phyloP scores from a whole-genome alignment of 2,113 vertebrate genomes.

The Macrotis lagotis region DNA sequence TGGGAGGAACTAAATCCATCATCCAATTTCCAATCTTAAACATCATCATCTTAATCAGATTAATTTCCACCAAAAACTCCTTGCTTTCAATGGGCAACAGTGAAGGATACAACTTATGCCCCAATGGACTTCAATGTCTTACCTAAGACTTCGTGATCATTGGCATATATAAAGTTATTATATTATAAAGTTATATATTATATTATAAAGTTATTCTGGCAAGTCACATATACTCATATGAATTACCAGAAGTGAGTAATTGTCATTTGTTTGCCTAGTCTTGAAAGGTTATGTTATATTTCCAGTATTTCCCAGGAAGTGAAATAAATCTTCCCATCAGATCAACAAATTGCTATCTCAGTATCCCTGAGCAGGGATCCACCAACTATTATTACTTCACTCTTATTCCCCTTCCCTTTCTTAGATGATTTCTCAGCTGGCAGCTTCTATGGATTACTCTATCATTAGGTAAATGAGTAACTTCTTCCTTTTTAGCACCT shows the following conservation, averaged over 20 bases:
- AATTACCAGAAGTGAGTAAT: neutral
- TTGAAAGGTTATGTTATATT: neutral
- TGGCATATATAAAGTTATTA: too few species aligned
- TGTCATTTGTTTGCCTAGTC: neutral
- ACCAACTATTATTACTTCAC: too few species aligned
- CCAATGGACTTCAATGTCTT: neutral
- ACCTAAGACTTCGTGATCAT: neutral
- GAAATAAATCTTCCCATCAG: neutral
- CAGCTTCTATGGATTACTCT: neutral
- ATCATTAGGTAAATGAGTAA: neutral
- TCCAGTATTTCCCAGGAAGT: neutral
- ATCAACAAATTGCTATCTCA: neutral
- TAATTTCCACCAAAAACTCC: neutral
- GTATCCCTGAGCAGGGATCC: neutral
- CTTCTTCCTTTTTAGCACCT: neutral
- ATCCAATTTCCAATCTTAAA: too few species aligned
- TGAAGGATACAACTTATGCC: neutral
- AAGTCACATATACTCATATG: neutral
- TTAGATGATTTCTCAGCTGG: neutral
- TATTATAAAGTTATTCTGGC: neutral
- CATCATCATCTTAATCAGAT: neutral
- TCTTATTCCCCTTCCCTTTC: neutral
- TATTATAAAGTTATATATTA: too few species aligned
- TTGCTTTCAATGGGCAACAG: neutral
- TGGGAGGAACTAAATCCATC: too few species aligned